phyloP scores from a whole-genome alignment of 2,113 vertebrate genomes.

The Eleginops maclovinus region DNA sequence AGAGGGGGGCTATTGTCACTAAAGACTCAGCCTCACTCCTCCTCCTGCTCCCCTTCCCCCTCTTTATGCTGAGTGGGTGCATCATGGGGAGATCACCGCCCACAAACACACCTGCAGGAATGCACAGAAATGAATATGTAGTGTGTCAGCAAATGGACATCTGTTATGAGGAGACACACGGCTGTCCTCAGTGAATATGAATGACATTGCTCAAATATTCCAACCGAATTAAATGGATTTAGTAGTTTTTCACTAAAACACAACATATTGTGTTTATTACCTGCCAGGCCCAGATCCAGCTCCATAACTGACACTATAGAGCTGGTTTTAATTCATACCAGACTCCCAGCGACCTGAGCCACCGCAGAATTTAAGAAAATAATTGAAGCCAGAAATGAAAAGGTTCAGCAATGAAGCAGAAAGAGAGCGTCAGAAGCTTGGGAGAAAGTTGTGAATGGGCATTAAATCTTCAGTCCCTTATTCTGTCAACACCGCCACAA shows the following conservation, averaged over 20 bases:
- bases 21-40: constrained; percentile 47
- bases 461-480: constrained; percentile 72
- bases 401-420: constrained; percentile 29
- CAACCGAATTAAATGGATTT: constrained; percentile 56
- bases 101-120: constrained; percentile 77
- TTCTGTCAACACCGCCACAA: constrained; percentile 62
- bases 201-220: constrained; percentile 58
- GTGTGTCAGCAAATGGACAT: constrained; percentile 71
- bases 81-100: constrained; percentile 72
- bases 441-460: constrained; percentile 52
- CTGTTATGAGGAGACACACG: constrained; percentile 69
- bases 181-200: constrained; percentile 72
- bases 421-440: constrained; percentile 33
- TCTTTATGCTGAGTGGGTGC: constrained; percentile 77
- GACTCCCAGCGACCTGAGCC: constrained; percentile 27
- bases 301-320: constrained; percentile 18
- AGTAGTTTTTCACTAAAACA: constrained; percentile 42
- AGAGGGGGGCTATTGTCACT: constrained; percentile 75
- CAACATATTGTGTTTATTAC: constrained; percentile 28
- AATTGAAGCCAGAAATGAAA: constrained; percentile 45
- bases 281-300: constrained; percentile 45
- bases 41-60: constrained; percentile 34
- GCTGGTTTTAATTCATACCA: constrained; percentile 37
- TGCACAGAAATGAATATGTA: constrained; percentile 72
- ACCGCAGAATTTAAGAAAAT: constrained; percentile 22